Conservation (phyloP, 2,888 invertebrate genomes). For the Stenodera caucasica region DNA sequence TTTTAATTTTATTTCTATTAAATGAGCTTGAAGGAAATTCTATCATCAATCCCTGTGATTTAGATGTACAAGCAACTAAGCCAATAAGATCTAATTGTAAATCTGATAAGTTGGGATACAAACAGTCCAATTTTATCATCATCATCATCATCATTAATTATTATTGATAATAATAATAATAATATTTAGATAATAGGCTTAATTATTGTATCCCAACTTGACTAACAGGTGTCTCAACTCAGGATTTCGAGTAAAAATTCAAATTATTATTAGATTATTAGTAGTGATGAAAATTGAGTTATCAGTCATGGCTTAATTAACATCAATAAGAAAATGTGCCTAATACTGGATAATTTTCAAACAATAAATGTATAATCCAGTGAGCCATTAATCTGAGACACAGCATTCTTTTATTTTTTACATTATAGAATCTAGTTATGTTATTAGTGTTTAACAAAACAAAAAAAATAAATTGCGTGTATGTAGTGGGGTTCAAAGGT, state of each 20-base stretch:
- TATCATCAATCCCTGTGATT: constrained; percentile 34
- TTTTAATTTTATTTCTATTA: constrained; percentile 7
- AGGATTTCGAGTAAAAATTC: constrained; percentile 20
- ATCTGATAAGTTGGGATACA: constrained; percentile 18
- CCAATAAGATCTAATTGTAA: constrained; percentile 31
- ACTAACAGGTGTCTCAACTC: constrained; percentile 26
- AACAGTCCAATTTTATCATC: not conserved
- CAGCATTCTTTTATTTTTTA: constrained; percentile 29
- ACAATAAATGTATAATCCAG: constrained; percentile 16
- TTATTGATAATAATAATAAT: constrained; percentile 4
- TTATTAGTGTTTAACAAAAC: constrained; percentile 38
- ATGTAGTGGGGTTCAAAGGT: constrained; percentile 49
- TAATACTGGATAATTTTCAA: constrained; percentile 30
- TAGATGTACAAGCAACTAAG: constrained; percentile 41
- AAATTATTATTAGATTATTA: constrained; percentile 12
- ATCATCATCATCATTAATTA: not conserved
- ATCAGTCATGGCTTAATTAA: constrained; percentile 16
- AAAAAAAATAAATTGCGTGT: constrained; percentile 35
- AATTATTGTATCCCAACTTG: constrained; percentile 19
- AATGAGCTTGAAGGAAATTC: not conserved
- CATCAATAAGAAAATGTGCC: constrained; percentile 33
- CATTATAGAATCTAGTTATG: constrained; percentile 24
- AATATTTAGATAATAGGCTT: not conserved
- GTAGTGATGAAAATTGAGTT: constrained; percentile 11
- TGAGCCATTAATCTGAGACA: constrained; percentile 29